Percentiles rank a stretch among this genome's conserved stretches.
phyloP scores from a whole-genome alignment of 2,888 invertebrate species.

The Perdita meconis region DNA sequence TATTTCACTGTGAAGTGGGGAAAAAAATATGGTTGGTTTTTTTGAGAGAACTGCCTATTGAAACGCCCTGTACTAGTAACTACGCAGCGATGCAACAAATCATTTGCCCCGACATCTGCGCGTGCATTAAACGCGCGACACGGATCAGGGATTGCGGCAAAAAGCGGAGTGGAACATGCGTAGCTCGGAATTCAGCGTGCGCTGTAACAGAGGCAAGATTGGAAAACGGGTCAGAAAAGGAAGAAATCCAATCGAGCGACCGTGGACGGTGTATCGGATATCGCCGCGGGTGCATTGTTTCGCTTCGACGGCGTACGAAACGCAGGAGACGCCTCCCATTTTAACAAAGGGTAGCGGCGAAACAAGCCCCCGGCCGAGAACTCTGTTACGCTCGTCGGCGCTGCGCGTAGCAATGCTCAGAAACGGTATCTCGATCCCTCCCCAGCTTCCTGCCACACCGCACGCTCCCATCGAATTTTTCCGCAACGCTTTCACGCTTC shows the following conservation, averaged over 20 bases:
- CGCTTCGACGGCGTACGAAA: constrained; percentile 53
- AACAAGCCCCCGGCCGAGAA: constrained; percentile 35
- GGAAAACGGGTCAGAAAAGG: constrained; percentile 42
- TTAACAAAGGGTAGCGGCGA: constrained; percentile 54
- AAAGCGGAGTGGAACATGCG: too few relatives aligned
- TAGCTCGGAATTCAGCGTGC: constrained; percentile 7
- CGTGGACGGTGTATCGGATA: constrained; percentile 58
- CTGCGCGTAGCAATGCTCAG: neutral
- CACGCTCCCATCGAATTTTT: constrained; percentile 15
- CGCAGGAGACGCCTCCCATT: constrained; percentile 38
- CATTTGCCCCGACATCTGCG: too few relatives aligned
- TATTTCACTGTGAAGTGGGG: too few relatives aligned
- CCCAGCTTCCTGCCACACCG: constrained; percentile 6
- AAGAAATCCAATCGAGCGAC: constrained; percentile 58
- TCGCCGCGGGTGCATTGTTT: constrained; percentile 60
- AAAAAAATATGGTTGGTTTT: too few relatives aligned
- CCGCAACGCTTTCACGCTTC: constrained; percentile 6
- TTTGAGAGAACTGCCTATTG: too few relatives aligned
- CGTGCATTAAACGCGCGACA: too few relatives aligned
- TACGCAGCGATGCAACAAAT: too few relatives aligned
- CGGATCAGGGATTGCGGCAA: neutral
- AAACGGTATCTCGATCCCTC: constrained; percentile 22
- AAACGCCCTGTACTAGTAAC: too few relatives aligned
- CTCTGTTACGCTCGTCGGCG: constrained; percentile 9
- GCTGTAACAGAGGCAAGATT: constrained; percentile 8